Conservation (phyloP, 2,888 invertebrate species). For the Eupithecia pulchellata region DNA sequence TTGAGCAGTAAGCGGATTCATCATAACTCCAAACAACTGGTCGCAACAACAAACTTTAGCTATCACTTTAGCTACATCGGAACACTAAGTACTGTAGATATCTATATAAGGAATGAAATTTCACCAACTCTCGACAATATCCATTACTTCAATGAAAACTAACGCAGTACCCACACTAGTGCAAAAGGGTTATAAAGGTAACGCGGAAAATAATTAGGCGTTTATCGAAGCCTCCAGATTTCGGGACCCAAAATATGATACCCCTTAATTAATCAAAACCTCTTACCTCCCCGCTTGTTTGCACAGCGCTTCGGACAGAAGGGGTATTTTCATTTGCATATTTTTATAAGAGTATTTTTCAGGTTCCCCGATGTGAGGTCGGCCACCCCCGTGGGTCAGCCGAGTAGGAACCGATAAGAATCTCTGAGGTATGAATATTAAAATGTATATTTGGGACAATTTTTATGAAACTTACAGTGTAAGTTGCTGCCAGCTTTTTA, state of each 20-base stretch:
- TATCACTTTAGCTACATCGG: neutral
- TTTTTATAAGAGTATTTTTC: constrained; percentile 41
- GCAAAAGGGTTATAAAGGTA: constrained; percentile 26
- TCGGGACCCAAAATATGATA: constrained; percentile 17
- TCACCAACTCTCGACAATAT: neutral
- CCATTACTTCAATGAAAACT: constrained; percentile 9
- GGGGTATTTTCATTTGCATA: constrained; percentile 45
- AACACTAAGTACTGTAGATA: neutral
- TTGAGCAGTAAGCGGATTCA: neutral
- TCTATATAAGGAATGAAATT: neutral
- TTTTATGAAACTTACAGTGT: neutral
- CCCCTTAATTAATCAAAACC: constrained; percentile 47
- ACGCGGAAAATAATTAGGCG: constrained; percentile 23
- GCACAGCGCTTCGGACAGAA: constrained; percentile 36
- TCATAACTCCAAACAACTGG: neutral
- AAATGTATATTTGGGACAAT: constrained; percentile 8
- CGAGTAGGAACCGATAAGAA: constrained; percentile 32
- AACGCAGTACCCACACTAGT: constrained; percentile 3
- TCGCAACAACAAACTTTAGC: neutral
- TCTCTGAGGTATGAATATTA: constrained; percentile 18
- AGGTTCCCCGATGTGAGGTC: constrained; percentile 30
- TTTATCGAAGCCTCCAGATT: constrained; percentile 26
- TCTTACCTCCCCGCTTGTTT: constrained; percentile 44
- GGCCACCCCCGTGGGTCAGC: constrained; percentile 1
- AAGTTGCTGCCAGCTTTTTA: neutral